Conservation (phyloP, 2,888 invertebrate genomes). For the Agonopterix subpropinquella region DNA sequence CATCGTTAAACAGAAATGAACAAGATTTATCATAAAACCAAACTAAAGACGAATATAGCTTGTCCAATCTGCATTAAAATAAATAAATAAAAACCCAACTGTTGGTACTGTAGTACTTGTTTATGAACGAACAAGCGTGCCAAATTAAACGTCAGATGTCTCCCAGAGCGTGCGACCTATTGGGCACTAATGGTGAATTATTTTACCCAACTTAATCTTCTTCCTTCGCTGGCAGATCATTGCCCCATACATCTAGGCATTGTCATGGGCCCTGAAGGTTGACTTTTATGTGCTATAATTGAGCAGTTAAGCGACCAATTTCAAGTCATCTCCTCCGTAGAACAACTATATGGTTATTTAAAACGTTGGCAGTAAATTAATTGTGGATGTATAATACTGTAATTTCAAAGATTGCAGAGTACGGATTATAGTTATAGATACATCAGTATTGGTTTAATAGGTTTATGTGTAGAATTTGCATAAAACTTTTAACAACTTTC, state of each 20-base stretch:
- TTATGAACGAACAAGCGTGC: too few relatives aligned
- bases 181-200: slow-evolving; percentile 14
- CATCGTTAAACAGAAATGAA: too few relatives aligned
- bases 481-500: too few relatives aligned
- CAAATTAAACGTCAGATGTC: neutral
- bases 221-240: slow-evolving; percentile 24
- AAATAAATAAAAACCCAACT: too few relatives aligned
- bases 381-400: neutral
- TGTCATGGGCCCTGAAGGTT: slow-evolving; percentile 1
- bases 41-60: too few relatives aligned
- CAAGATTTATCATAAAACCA: too few relatives aligned
- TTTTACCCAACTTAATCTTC: slow-evolving; percentile 19
- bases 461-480: too few relatives aligned
- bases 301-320: neutral
- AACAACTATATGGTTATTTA: neutral
- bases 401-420: neutral
- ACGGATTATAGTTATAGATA: too few relatives aligned
- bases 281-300: neutral
- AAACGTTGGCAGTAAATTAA: neutral
- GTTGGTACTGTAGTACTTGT: too few relatives aligned
- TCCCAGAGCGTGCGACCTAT: slow-evolving; percentile 13
- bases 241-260: slow-evolving; percentile 21
- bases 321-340: too few relatives aligned
- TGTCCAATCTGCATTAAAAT: too few relatives aligned
- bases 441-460: too few relatives aligned